Evolutionary conservation across 1,140 invertebrate genomes (phyloP), one percentile per base, ranked within the genome.

Genomic region (Sinonovacula constricta): DNA sequence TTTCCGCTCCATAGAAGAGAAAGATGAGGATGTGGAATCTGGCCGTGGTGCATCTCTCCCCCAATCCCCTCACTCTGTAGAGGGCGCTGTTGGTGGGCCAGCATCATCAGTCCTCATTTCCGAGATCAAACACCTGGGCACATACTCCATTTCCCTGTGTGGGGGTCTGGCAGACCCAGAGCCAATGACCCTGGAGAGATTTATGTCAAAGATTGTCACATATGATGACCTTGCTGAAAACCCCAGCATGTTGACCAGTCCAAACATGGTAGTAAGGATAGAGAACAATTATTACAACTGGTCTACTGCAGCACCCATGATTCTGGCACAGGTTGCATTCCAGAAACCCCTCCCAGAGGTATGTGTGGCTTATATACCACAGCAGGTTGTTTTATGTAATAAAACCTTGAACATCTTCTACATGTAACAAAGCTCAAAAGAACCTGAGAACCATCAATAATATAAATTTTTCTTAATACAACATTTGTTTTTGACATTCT

Each of bases 1-100:
- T 36, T 79, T 79, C 59, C 63, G 71, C 15, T 70, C 76, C 12
- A 79, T 79, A 31, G 63, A 79, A 39, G 36, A 66, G 53, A 66
- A 92, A 75, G 97, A 98, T 88, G 97, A 98, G 88, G 97, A 99
- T 92, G 95, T 95, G 65, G 97, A 99, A 92, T 98, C 97, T 60
- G 97, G 97, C 53, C 97, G 97, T 88, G 97, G 97, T 5, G 95
- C 96, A 12, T 98, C 97, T 31, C 91, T 99, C 66, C 96, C 97
- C 1, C 97, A 98, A 86, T 98, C 96, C 59, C 97, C 97, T 0
- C 95, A 96, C 82, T 97, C 96, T 67, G 94, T 95, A 26, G 96
- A 97, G 86, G 95, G 95, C 22, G 94, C 94, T 18, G 93, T 89
- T 14, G 85, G 88, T 28, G 88, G 88, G 5, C 87, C 87, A 30